Base-by-base conservation (phyloP, 2,888 invertebrate genomes). In the Nemotelus nigrinus region DNA sequence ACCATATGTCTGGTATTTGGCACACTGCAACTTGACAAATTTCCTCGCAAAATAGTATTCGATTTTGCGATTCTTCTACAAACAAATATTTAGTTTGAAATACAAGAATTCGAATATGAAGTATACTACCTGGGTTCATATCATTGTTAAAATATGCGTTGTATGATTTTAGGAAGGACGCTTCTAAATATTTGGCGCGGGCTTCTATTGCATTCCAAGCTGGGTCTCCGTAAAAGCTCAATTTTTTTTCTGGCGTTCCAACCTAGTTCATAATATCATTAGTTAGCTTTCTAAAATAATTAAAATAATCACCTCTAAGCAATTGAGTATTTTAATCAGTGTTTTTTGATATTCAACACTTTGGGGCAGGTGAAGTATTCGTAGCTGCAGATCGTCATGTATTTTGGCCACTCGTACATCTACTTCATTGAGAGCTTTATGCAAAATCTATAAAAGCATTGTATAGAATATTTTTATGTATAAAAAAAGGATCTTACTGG, bases 151-250 rank as follows among this genome's bases (percentile, higher is more conserved):
- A 81, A 60, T 85, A 86, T 76, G 85, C 85, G 44, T 87, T 87
- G 77, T 86, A 87, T 0, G 86, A 85, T 67, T 84, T 84, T 2
- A 85, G 85, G 58, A 87, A 87, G 0, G 86, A 86, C 10, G 82
- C 80, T 79, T 87, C 87, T 77, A 97, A 89, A 87, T 95, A 96
- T 75, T 93, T 92, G 79, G 95, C 93, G 80, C 96, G 93, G 79
- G 94, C 93, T 68, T 90, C 91, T 81, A 99, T 94, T 3, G 97
- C 98, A 80, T 96, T 94, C 99, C 99, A 99, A 0, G 98, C 98
- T 1, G 98, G 97, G 88, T 99, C 98, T 3, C 5, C 10, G 25
- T 25, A 25, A 25, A 25, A 25, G 25, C 25, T 25, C 25, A 25
- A 25, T 25, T 25, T 25, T 25, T 25, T 25, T 25, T 25, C 25